phyloP scores from a whole-genome alignment of 2,888 invertebrate species.

The Ypsolopha scabrella region DNA sequence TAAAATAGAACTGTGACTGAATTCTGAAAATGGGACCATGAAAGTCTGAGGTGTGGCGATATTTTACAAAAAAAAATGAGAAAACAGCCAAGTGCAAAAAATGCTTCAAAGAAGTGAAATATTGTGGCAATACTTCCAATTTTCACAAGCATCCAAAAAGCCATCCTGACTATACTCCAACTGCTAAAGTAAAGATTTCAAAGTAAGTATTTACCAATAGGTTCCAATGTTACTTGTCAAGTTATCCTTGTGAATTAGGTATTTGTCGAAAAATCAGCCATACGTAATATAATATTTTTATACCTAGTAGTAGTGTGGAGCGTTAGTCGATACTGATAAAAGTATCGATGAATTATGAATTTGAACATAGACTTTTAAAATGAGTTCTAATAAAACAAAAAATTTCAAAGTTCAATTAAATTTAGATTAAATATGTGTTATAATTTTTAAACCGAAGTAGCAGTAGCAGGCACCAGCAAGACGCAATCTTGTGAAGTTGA shows the following conservation, averaged over 20 bases:
- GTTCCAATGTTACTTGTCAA: too few relatives aligned
- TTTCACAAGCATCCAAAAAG: constrained; percentile 5
- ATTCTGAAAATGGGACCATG: neutral
- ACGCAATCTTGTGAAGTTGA: neutral
- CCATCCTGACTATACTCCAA: constrained; percentile 2
- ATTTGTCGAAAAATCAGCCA: too few relatives aligned
- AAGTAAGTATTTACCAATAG: neutral
- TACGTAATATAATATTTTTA: too few relatives aligned
- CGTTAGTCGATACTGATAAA: too few relatives aligned
- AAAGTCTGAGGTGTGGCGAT: constrained; percentile 3
- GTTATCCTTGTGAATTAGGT: too few relatives aligned
- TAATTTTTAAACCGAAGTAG: neutral
- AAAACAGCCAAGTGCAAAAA: constrained; percentile 3
- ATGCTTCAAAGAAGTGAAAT: constrained; percentile 2
- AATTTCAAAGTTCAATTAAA: neutral
- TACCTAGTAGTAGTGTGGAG: too few relatives aligned
- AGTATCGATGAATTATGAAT: too few relatives aligned
- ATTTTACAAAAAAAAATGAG: constrained; percentile 4
- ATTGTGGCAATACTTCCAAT: constrained; percentile 6
- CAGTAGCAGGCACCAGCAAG: neutral
- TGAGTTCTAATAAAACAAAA: neutral
- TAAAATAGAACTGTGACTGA: neutral
- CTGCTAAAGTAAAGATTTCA: constrained; percentile 2
- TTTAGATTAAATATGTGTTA: constrained; percentile 1
- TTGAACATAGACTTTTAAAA: too few relatives aligned